A percentile compares a stretch with the other conserved stretches of the same genome.
These are phyloP conservation scores for Pogonocherus hispidulus DNA, from an alignment of 2,888 invertebrate species.

Conservation along the genomic window DNA sequence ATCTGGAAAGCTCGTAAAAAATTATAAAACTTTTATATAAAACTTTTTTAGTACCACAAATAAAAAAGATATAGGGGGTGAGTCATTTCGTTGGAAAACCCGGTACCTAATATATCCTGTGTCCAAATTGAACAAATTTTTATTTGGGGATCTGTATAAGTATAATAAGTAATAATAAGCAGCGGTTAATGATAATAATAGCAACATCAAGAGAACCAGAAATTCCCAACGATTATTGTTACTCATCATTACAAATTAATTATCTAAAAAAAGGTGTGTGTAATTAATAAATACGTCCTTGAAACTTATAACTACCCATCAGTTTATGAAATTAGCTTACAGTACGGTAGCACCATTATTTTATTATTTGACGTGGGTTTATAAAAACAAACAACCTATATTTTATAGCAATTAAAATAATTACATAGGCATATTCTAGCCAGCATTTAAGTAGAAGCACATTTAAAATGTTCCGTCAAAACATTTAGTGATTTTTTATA, in stretches of 20 bases:
- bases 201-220: no score
- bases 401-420: slow-evolving; percentile 3
- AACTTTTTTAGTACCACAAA: no score
- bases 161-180: no score
- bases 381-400: not conserved
- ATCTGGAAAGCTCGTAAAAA: no score
- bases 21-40: no score
- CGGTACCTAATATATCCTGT: no score
- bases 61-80: no score
- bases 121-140: no score
- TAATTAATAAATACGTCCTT: not conserved
- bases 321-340: slow-evolving; percentile 6
- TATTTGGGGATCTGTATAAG: no score
- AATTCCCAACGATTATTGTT: not conserved
- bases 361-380: slow-evolving; percentile 13
- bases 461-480: not conserved
- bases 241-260: not conserved
- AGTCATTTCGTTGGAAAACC: no score
- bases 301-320: not conserved
- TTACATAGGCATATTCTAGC: not conserved
- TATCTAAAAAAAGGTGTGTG: not conserved
- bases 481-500: no score
- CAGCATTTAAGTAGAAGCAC: not conserved
- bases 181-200: no score
- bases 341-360: slow-evolving; percentile 4